These are phyloP conservation scores for Cacatua alba DNA, from an alignment of 2,113 vertebrate genomes.

Conservation along the genomic window DNA sequence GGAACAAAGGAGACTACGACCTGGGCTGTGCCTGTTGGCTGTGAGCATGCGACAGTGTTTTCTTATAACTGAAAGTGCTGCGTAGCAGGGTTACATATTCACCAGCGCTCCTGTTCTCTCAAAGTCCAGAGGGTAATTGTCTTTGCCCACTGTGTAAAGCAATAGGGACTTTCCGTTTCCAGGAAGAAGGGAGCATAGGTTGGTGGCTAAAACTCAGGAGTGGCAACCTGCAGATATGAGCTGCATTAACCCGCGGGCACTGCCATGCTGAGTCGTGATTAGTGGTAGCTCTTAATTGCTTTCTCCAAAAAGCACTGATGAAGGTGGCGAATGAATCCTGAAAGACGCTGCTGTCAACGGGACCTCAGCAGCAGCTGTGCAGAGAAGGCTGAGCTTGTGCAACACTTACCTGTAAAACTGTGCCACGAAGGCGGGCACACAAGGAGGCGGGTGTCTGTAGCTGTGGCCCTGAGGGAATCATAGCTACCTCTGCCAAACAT, in stretches of 20 bases:
- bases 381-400: background rate
- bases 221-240: background rate
- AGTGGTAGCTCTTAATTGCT: background rate
- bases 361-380: background rate
- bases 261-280: background rate
- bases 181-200: background rate
- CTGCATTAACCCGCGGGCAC: background rate
- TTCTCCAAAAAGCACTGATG: background rate
- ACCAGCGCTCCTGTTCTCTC: background rate
- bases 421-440: accelerated
- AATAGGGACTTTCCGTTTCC: background rate
- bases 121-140: background rate
- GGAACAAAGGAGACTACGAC: background rate
- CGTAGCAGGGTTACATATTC: accelerated
- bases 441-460: background rate
- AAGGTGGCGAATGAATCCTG: background rate
- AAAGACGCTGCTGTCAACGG: background rate
- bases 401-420: background rate
- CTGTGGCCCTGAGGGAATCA: background rate
- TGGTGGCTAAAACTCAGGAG: background rate
- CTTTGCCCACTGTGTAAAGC: background rate
- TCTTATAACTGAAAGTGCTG: background rate
- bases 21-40: background rate
- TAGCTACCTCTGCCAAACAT: background rate
- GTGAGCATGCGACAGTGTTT: background rate